phyloP scores from a whole-genome alignment of 2,888 invertebrate genomes.

The Drosophila paucipuncta region DNA sequence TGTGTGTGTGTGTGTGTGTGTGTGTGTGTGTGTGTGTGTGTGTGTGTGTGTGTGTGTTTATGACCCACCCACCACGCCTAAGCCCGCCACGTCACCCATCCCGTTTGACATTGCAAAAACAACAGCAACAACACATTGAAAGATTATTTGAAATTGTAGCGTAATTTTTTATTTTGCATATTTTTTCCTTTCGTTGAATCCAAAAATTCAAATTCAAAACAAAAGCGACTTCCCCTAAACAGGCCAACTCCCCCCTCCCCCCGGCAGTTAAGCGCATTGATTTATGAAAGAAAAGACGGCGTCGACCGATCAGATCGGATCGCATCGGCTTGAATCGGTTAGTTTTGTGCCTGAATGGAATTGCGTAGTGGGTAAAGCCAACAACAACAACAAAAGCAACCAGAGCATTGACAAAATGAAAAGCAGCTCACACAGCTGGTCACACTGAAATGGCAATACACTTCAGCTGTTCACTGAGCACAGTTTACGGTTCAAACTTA shows the following conservation, averaged over 20 bases:
- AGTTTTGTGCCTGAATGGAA: constrained; percentile 56
- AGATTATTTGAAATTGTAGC: constrained; percentile 48
- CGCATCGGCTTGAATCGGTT: constrained; percentile 28
- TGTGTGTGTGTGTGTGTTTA: constrained; percentile 9
- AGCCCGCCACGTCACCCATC: constrained; percentile 9
- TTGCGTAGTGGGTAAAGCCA: constrained; percentile 49
- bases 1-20: constrained; percentile 10
- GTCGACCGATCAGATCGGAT: constrained; percentile 38
- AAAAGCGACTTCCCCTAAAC: constrained; percentile 12
- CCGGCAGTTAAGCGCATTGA: constrained; percentile 55
- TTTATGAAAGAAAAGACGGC: constrained; percentile 59
- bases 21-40: neutral
- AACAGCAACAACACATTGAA: constrained; percentile 16
- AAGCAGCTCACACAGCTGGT: neutral
- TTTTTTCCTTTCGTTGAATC: constrained; percentile 19
- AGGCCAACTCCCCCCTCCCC: neutral
- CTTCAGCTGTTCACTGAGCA: neutral
- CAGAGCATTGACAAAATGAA: neutral
- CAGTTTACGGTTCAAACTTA: neutral
- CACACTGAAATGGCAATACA: neutral
- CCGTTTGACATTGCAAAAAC: constrained; percentile 9
- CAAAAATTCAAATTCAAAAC: constrained; percentile 43
- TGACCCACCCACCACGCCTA: constrained; percentile 57
- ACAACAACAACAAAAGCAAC: neutral
- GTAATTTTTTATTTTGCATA: constrained; percentile 31